Conservation (phyloP, 2,797 vertebrate species). For the Enoplosus armatus region DNA sequence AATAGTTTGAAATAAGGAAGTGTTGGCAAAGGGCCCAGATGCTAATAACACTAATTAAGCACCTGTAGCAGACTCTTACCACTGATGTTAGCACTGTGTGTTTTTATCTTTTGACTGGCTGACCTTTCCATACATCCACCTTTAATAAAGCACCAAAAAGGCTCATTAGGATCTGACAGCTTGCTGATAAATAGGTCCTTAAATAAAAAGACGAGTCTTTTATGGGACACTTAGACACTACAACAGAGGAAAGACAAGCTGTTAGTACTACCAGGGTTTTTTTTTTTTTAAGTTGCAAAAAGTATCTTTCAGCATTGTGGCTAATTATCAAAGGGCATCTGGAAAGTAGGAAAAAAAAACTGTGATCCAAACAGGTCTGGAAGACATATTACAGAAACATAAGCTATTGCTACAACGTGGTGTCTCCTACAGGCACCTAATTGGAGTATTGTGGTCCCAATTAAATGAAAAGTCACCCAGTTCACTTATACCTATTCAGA, state of each 20-base stretch:
- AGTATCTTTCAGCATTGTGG: constrained; percentile 8
- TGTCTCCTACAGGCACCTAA: neutral
- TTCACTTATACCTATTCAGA: neutral
- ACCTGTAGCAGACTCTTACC: constrained; percentile 23
- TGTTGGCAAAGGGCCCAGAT: neutral
- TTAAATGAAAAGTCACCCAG: constrained; percentile 31
- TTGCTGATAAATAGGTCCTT: constrained; percentile 11
- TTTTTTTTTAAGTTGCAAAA: neutral
- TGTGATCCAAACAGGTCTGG: constrained; percentile 3
- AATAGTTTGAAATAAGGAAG: constrained; percentile 9
- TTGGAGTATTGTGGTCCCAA: neutral
- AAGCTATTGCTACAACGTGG: neutral
- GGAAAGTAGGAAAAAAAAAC: constrained; percentile 4
- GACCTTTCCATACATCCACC: constrained; percentile 17
- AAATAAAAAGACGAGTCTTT: constrained; percentile 7
- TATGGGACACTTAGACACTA: constrained; percentile 1
- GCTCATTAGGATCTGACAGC: constrained; percentile 28
- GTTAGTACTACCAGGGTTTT: constrained; percentile 5
- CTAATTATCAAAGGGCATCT: constrained; percentile 34
- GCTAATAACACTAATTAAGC: constrained; percentile 11
- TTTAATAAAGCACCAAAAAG: constrained; percentile 9
- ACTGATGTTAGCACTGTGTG: constrained; percentile 20
- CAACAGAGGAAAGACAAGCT: constrained; percentile 5
- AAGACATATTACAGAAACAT: neutral
- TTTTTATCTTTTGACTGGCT: constrained; percentile 30